Evolutionary conservation across 1,140 invertebrate genomes (phyloP).

Genomic region (Frieseomelitta varia): DNA sequence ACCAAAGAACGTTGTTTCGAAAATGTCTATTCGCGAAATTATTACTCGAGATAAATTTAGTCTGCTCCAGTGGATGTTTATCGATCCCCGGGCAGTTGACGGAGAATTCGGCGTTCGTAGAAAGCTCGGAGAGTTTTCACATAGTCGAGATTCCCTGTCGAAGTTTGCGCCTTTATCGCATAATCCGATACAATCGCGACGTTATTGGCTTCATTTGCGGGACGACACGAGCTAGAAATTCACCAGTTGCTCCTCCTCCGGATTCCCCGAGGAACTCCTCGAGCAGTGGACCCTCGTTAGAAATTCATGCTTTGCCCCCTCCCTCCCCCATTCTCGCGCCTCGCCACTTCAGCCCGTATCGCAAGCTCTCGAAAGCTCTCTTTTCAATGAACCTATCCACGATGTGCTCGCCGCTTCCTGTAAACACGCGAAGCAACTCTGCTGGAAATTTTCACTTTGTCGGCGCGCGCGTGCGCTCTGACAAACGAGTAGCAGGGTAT

Average conservation of each 20-base stretch:
- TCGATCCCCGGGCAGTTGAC: not conserved
- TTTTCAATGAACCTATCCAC: constrained; percentile 17
- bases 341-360: not conserved
- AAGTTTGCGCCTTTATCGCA: constrained; percentile 28
- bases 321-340: too few relatives aligned
- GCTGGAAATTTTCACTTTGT: constrained; percentile 6
- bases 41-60: too few relatives aligned
- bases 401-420: not conserved
- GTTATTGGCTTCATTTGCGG: constrained; percentile 60
- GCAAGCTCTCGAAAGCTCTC: constrained; percentile 31
- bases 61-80: not conserved
- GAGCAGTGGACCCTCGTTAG: constrained; percentile 65
- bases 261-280: constrained; percentile 28
- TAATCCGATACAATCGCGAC: constrained; percentile 39
- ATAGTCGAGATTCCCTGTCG: constrained; percentile 15
- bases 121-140: too few relatives aligned
- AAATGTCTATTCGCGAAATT: too few relatives aligned
- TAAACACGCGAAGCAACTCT: constrained; percentile 14
- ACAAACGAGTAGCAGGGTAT: too few relatives aligned
- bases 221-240: constrained; percentile 58
- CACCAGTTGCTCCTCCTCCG: constrained; percentile 58
- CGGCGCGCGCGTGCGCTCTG: not conserved
- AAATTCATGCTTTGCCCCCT: constrained; percentile 61
- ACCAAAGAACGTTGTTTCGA: too few relatives aligned
- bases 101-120: not conserved